phyloP scores from a whole-genome alignment of 1,140 invertebrate genomes.

The Drosophila subobscura region DNA sequence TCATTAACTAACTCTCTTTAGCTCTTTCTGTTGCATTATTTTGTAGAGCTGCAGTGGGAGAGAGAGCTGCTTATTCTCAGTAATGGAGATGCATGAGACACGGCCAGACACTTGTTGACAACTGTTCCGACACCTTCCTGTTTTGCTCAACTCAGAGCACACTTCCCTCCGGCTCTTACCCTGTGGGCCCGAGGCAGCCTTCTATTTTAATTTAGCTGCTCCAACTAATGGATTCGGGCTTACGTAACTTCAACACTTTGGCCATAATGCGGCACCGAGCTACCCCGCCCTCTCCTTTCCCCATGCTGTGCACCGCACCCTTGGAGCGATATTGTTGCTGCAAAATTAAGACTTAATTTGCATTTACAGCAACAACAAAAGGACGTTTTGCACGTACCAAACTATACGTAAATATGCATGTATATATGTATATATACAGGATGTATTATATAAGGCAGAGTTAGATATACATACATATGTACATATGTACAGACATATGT shows the following conservation, averaged over 20 bases:
- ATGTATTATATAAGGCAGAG: not conserved
- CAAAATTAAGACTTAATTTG: slow-evolving; percentile 66
- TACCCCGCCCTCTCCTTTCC: slow-evolving; percentile 12
- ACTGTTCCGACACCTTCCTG: not conserved
- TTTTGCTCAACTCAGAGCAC: not conserved
- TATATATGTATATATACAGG: slow-evolving; percentile 35
- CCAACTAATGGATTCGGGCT: slow-evolving; percentile 76
- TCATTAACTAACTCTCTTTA: too few species aligned
- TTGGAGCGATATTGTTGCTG: slow-evolving; percentile 34
- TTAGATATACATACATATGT: slow-evolving; percentile 15
- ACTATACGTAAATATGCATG: too few species aligned
- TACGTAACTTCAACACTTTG: slow-evolving; percentile 80
- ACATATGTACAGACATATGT: not conserved
- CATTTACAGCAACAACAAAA: slow-evolving; percentile 56
- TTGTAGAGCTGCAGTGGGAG: too few species aligned
- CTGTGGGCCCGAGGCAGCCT: slow-evolving; percentile 31
- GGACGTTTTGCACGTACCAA: slow-evolving; percentile 35
- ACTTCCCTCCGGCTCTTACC: slow-evolving; percentile 5
- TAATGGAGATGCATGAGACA: slow-evolving; percentile 15
- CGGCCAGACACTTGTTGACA: slow-evolving; percentile 55
- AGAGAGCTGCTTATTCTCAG: slow-evolving; percentile 13
- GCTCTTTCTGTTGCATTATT: too few species aligned
- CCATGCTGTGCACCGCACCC: slow-evolving; percentile 15
- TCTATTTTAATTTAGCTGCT: slow-evolving; percentile 79
- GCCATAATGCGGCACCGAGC: slow-evolving; percentile 56